Conservation (phyloP, 2,797 vertebrate species). For the Clarias laeviceps region DNA sequence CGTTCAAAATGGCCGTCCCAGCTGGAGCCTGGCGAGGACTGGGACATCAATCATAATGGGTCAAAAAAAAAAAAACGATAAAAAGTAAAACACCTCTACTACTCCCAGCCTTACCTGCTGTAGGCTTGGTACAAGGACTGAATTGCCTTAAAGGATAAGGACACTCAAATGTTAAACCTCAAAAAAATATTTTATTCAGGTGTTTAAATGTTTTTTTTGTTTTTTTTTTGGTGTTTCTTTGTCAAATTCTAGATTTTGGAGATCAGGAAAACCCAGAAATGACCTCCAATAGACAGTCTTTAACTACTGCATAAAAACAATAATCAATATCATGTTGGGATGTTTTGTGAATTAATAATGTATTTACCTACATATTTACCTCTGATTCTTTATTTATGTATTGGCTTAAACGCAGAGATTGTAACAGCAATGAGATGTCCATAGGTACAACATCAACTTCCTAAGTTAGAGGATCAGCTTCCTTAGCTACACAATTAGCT, state of each 20-base stretch:
- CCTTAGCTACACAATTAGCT: neutral
- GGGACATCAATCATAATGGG: constrained; percentile 44
- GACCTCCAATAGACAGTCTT: neutral
- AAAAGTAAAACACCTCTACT: constrained; percentile 10
- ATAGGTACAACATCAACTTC: neutral
- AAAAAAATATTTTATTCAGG: constrained; percentile 3
- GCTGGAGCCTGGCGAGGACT: constrained; percentile 32
- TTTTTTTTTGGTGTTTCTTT: neutral
- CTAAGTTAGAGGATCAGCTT: neutral
- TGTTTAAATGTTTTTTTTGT: neutral
- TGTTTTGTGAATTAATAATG: neutral
- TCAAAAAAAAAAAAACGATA: neutral
- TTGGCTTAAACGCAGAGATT: neutral
- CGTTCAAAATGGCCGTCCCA: constrained; percentile 37
- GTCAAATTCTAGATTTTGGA: neutral
- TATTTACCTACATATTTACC: neutral
- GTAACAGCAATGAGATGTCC: neutral
- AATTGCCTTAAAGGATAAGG: constrained; percentile 24
- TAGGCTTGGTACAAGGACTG: constrained; percentile 14
- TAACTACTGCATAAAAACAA: neutral
- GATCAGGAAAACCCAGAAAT: neutral
- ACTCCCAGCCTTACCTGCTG: constrained; percentile 20
- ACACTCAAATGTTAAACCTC: constrained; percentile 16
- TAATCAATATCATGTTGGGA: neutral
- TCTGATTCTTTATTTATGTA: neutral